phyloP scores from a whole-genome alignment of 2,888 invertebrate genomes.

The Rugalucina vietnamica region DNA sequence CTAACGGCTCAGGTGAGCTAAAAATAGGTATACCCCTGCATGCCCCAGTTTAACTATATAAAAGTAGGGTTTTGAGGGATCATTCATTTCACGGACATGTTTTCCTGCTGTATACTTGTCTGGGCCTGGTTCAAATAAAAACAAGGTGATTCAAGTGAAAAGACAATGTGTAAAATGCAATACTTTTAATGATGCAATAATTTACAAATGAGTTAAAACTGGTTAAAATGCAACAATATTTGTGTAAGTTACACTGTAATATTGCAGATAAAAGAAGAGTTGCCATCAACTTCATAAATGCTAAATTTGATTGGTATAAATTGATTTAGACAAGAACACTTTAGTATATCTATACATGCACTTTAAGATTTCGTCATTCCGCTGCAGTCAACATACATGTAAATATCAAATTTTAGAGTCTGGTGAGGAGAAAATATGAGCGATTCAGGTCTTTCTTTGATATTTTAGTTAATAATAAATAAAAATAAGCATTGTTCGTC shows the following conservation, averaged over 20 bases:
- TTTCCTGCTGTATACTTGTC: no score
- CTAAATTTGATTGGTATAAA: neutral
- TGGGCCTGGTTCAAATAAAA: no score
- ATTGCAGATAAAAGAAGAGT: neutral
- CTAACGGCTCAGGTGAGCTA: no score
- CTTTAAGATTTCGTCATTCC: no score
- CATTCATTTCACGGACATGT: no score
- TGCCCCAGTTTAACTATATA: no score
- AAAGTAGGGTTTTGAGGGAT: no score
- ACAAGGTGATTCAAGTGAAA: no score
- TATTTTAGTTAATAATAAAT: neutral
- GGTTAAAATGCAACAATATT: neutral
- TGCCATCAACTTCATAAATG: neutral
- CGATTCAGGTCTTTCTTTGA: neutral
- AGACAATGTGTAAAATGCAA: slow-evolving; percentile 3
- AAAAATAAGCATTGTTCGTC: no score
- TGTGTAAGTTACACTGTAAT: neutral
- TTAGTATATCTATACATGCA: neutral
- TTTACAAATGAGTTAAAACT: slow-evolving; percentile 14
- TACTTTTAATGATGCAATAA: neutral
- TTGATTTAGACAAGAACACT: neutral
- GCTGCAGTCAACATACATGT: neutral
- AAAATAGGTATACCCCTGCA: no score
- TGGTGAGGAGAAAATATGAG: neutral
- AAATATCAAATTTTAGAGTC: neutral